Evolutionary conservation across 2,888 invertebrate genomes (phyloP), one percentile per base, ranked within the genome.

Genomic region (Agonopterix arenella): DNA sequence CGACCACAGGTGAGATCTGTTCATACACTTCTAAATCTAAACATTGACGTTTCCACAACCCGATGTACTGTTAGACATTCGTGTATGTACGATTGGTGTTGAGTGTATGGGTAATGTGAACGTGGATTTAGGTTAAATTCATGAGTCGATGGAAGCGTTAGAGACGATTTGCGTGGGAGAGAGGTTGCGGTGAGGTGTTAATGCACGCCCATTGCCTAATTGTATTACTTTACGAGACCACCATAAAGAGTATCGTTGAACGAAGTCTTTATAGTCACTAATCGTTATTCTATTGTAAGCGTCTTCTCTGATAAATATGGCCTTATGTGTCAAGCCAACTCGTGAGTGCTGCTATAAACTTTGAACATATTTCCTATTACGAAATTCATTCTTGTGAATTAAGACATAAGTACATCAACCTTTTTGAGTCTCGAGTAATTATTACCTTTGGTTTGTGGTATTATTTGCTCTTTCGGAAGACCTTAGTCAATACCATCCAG

Each of bases 141-240:
- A 76, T 67, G 71, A 66, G 66, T 64, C 57, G 62, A 60, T 66
- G 61, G 62, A 60, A 61, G 64, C 68, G 65, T 65, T 60, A 63
- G 64, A 68, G 66, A 63, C 59, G 67, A 66, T 68, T 71, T 61
- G 77, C 76, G 86, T 85, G 84, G 88, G 86, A 70, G 80, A 73
- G 60, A 68, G 59, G 70, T 71, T 70, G 73, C 68, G 66, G 63
- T 70, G 70, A 86, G 83, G 86, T 86, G 85, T 81, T 88, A 86
- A 88, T 86, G 84, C 70, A 83, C 70, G 74, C 73, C 77, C 76
- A 81, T 86, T 84, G 84, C 84, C 78, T 85, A 85, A 86, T 85
- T 83, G 85, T 86, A 81, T 82, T 80, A 67, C 83, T 82, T 82
- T 84, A 79, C 76, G 74, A 76, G 78, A 73, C 75, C 68, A 73